Conservation (phyloP, 2,113 vertebrate species). For the Triplophysa dalaica region DNA sequence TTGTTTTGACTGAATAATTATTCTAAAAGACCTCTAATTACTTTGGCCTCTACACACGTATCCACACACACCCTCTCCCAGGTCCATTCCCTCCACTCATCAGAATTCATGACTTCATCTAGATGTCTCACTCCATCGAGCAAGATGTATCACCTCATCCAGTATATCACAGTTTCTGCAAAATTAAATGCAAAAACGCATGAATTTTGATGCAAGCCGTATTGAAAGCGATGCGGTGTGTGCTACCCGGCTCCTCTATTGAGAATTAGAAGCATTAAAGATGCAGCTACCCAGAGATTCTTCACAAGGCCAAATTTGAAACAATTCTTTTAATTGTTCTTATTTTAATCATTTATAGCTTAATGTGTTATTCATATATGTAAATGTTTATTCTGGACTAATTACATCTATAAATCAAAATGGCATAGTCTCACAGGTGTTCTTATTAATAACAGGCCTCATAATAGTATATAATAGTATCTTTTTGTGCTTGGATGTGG, state of each 20-base stretch:
- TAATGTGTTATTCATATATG: slow-evolving; percentile 56
- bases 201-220: not conserved
- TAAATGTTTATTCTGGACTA: slow-evolving; percentile 66
- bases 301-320: slow-evolving; percentile 49
- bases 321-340: slow-evolving; percentile 67
- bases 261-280: slow-evolving; percentile 5
- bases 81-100: slow-evolving; percentile 15
- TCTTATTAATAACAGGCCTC: slow-evolving; percentile 58
- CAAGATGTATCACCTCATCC: slow-evolving; percentile 36
- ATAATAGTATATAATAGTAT: slow-evolving; percentile 32
- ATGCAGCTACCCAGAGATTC: not conserved
- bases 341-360: slow-evolving; percentile 36
- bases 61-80: slow-evolving; percentile 24
- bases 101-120: slow-evolving; percentile 29
- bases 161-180: not conserved
- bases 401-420: slow-evolving; percentile 60
- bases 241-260: not conserved
- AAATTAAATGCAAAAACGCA: slow-evolving; percentile 21
- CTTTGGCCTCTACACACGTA: not conserved
- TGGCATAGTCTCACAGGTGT: slow-evolving; percentile 32
- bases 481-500: not conserved
- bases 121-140: slow-evolving; percentile 21
- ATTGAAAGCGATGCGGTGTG: not conserved
- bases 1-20: slow-evolving; percentile 25
- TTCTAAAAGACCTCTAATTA: slow-evolving; percentile 31